Base-by-base conservation (phyloP, 1,140 invertebrate species). In the Acyrthosiphon pisum region DNA sequence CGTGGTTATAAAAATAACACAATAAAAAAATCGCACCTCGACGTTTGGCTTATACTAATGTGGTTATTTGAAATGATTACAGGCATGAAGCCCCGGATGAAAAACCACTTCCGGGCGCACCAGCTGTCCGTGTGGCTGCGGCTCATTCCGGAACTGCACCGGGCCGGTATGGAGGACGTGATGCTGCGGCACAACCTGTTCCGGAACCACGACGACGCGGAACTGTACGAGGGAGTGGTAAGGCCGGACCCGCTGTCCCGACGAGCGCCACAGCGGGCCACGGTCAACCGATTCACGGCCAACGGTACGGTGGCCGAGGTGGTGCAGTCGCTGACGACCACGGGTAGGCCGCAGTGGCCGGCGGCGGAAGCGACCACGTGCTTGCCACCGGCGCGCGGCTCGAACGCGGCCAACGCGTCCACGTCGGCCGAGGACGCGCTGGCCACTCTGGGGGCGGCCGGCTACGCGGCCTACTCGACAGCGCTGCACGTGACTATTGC, bases 101-200 rank as follows among this genome's bases (percentile, higher is more conserved):
- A 98, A 95, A 98, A 99, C 95, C 99, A 99, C 95, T 99, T 98
- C 95, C 96, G 98, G 44, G 98, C 98, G 26, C 98, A 98, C 95
- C 98, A 99, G 94, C 96, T 99, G 41, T 99, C 98, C 9, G 98
- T 99, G 87, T 99, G 99, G 99, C 95, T 98, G 26, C 97, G 98
- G 76, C 96, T 99, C 20, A 98, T 99, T 86, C 99, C 99, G 0
- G 98, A 99, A 95, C 96, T 99, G 30, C 98, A 99, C 95, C 96
- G 97, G 83, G 97, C 97, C 0, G 98, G 98, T 30, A 98, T 98
- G 97, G 97, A 98, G 94, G 97, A 98, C 95, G 97, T 98, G 37
- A 97, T 97, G 93, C 97, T 97, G 26, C 96, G 97, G 93, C 98
- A 98, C 95, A 98, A 98, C 95, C 96, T 98, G 83, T 98, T 98